phyloP scores from a whole-genome alignment of 2,113 vertebrate species.

The Hyperoodon ampullatus region DNA sequence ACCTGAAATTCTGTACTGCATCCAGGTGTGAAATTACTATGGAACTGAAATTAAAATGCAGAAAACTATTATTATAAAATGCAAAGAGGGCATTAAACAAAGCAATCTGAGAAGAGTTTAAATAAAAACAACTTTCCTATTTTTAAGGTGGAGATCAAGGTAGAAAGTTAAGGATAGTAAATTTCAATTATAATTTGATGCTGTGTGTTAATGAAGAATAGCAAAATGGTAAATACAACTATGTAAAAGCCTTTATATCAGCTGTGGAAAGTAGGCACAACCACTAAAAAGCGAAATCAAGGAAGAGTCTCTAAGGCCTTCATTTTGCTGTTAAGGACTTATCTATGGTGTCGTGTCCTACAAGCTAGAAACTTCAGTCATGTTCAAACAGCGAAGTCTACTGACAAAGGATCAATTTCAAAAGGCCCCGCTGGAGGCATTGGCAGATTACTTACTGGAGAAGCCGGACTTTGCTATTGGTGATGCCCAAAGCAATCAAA shows the following conservation, averaged over 20 bases:
- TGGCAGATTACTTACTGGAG: neutral
- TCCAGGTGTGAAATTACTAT: slow-evolving; percentile 70
- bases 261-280: neutral
- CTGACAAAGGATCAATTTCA: neutral
- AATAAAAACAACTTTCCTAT: neutral
- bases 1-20: slow-evolving; percentile 85
- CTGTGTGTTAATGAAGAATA: neutral
- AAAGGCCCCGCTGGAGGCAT: neutral
- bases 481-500: neutral
- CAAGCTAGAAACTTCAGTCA: neutral
- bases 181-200: neutral
- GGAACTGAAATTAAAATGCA: slow-evolving; percentile 83
- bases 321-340: neutral
- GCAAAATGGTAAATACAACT: neutral
- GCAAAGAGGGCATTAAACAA: slow-evolving; percentile 44
- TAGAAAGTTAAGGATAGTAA: neutral
- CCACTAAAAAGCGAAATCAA: neutral
- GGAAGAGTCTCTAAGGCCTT: neutral
- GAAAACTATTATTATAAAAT: slow-evolving; percentile 66
- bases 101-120: slow-evolving; percentile 9
- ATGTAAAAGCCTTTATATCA: neutral
- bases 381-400: neutral
- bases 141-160: neutral
- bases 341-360: neutral
- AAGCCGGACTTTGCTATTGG: neutral